phyloP scores from a whole-genome alignment of 2,113 vertebrate species.

The Pelobates fuscus region DNA sequence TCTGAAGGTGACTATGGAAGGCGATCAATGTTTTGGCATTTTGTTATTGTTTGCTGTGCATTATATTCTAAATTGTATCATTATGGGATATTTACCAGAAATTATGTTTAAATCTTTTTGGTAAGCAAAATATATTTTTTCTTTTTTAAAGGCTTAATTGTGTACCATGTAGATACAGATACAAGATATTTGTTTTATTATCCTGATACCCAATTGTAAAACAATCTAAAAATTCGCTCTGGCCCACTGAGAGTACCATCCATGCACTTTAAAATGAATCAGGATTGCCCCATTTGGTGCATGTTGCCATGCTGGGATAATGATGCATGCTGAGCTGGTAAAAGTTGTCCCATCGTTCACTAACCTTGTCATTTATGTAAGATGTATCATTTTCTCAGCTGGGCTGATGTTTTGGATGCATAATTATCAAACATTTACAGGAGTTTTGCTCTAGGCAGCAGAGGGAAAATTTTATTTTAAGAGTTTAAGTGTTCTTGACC shows the following conservation, averaged over 20 bases:
- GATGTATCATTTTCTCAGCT: constrained; percentile 33
- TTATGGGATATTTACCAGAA: too few relatives aligned
- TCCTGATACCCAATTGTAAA: neutral
- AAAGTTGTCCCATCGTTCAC: constrained; percentile 21
- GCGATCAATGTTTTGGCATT: too few relatives aligned
- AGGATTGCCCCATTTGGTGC: constrained; percentile 16
- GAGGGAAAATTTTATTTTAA: neutral
- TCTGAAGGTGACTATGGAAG: too few relatives aligned
- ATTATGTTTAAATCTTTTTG: too few relatives aligned
- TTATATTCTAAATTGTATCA: too few relatives aligned
- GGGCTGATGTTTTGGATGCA: constrained; percentile 13
- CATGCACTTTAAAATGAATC: constrained; percentile 15
- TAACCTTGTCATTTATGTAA: neutral
- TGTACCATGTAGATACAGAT: too few relatives aligned
- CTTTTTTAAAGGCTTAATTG: too few relatives aligned
- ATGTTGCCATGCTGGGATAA: constrained; percentile 47
- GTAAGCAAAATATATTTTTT: too few relatives aligned
- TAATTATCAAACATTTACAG: constrained; percentile 32
- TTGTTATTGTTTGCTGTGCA: too few relatives aligned
- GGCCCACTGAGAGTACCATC: neutral
- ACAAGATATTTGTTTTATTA: too few relatives aligned
- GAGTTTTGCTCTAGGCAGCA: constrained; percentile 3
- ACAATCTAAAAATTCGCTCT: neutral
- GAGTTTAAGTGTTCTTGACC: neutral
- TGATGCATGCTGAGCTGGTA: constrained; percentile 21